Evolutionary conservation across 2,888 invertebrate genomes (phyloP).

Genomic region (Gasteruption jaculator): DNA sequence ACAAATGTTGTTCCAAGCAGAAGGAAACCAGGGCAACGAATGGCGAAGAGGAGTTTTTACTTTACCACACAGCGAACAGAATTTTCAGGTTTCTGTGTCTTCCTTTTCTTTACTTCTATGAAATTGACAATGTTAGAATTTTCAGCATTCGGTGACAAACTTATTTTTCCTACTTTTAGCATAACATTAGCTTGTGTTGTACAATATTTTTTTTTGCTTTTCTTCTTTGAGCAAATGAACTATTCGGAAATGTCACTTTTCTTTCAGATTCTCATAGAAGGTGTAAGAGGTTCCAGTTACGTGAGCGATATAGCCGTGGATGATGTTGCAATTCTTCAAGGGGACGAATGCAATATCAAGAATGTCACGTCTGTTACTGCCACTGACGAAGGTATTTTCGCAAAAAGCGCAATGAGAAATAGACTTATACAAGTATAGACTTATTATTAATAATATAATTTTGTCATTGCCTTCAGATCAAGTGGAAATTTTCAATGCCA

Average conservation of each 20-base stretch:
- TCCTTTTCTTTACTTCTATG: not conserved
- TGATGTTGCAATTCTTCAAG: conserved; percentile 66
- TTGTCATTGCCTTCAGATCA: conserved; percentile 34
- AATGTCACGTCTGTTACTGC: conserved; percentile 20
- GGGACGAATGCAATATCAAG: conserved; percentile 54
- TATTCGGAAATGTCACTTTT: conserved; percentile 2
- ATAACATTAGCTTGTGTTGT: not conserved
- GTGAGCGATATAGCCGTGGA: conserved; percentile 79
- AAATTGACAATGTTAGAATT: too few species aligned
- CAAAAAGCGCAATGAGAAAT: too few species aligned
- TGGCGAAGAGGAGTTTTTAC: conserved; percentile 61
- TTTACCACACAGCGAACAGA: conserved; percentile 48
- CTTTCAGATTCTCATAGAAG: conserved; percentile 72
- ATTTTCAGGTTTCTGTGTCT: conserved; percentile 38
- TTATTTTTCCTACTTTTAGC: conserved; percentile 1
- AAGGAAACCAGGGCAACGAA: conserved; percentile 66
- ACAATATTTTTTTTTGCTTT: not conserved
- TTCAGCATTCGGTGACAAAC: too few species aligned
- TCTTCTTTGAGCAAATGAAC: not conserved
- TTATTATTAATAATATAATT: too few species aligned
- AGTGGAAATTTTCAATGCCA: conserved; percentile 40
- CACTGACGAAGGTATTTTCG: conserved; percentile 32
- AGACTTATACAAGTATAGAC: too few species aligned
- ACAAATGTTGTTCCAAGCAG: conserved; percentile 58
- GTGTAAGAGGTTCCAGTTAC: conserved; percentile 62